Evolutionary conservation across 2,888 invertebrate species (phyloP).

Genomic region (Euspilapteryx auroguttella): DNA sequence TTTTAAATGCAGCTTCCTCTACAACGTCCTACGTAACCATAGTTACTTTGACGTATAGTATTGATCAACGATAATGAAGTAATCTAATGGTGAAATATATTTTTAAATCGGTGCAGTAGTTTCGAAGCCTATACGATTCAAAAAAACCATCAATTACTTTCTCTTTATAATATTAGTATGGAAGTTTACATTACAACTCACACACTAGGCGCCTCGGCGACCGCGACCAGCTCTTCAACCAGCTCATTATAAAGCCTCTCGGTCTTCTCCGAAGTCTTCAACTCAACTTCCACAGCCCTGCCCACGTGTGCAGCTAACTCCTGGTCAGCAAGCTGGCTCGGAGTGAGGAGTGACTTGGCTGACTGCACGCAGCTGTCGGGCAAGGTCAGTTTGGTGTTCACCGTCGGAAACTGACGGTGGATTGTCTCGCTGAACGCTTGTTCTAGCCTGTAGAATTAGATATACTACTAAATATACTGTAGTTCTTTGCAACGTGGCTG

Average conservation of each 20-base stretch:
- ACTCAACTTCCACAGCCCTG: slow-evolving; percentile 30
- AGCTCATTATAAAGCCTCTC: slow-evolving; percentile 54
- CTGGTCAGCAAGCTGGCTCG: slow-evolving; percentile 23
- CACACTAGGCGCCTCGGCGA: slow-evolving; percentile 40
- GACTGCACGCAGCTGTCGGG: slow-evolving; percentile 48
- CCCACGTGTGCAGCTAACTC: slow-evolving; percentile 16
- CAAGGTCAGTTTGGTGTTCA: slow-evolving; percentile 61
- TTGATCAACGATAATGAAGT: no score
- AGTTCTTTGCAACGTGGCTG: no score
- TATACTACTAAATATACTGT: no score
- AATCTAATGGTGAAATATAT: no score
- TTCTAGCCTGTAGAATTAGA: slow-evolving; percentile 39
- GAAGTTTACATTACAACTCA: slow-evolving; percentile 23
- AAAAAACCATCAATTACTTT: no score
- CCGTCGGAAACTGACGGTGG: slow-evolving; percentile 64
- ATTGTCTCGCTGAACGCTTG: slow-evolving; percentile 56
- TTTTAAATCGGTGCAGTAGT: no score
- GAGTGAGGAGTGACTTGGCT: slow-evolving; percentile 45
- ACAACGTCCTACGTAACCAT: no score
- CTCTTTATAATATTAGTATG: no score
- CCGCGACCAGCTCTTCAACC: slow-evolving; percentile 54
- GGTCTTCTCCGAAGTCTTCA: slow-evolving; percentile 36
- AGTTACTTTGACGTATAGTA: no score
- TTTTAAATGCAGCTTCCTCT: no score
- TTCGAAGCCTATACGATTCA: no score